Percentiles rank a stretch among this genome's conserved stretches.
Conservation (phyloP, 2,113 vertebrate genomes). For the Lycaon pictus region DNA sequence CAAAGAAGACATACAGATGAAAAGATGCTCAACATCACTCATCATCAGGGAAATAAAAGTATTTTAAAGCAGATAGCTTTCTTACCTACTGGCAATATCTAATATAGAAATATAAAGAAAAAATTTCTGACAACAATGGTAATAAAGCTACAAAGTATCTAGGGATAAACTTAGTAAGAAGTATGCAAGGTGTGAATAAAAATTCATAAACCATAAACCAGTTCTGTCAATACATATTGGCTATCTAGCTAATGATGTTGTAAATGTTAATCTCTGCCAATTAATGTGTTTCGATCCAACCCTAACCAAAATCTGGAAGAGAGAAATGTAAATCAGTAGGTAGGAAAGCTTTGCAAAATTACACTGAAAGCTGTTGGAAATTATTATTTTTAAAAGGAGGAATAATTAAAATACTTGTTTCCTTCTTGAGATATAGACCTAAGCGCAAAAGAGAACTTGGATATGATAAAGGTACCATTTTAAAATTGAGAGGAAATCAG, state of each 20-base stretch:
- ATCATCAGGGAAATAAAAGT: neutral
- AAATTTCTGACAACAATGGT: neutral
- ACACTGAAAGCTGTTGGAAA: neutral
- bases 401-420: neutral
- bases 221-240: neutral
- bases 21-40: neutral
- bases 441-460: neutral
- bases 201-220: neutral
- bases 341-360: neutral
- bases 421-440: neutral
- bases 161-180: neutral
- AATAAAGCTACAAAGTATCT: neutral
- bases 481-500: neutral
- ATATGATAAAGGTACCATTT: neutral
- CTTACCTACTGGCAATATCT: neutral
- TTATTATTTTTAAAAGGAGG: neutral
- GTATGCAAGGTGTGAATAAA: neutral
- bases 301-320: neutral
- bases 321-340: neutral
- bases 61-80: neutral
- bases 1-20: neutral
- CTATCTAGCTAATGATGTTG: neutral
- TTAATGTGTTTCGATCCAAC: neutral
- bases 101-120: neutral
- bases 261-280: neutral